Percentiles rank a stretch among this genome's conserved stretches.
Conservation (phyloP, 2,113 vertebrate species). For the Formicarius rufipectus region DNA sequence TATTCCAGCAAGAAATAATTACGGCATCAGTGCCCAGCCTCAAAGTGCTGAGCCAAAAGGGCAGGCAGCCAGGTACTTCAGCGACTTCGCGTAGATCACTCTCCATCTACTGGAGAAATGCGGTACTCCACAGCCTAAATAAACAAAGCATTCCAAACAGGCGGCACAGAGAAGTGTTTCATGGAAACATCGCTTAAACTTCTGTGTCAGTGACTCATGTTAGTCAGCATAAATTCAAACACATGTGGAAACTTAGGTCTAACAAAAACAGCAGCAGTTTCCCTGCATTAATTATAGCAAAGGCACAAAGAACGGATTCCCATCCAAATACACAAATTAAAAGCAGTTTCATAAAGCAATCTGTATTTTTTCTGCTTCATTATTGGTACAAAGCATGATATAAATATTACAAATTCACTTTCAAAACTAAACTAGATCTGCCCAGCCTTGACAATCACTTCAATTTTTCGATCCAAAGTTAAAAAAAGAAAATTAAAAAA, state of each 20-base stretch:
- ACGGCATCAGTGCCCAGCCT: fast-evolving
- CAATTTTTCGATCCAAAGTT: not conserved
- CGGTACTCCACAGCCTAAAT: not conserved
- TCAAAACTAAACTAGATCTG: not conserved
- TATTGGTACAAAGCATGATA: not conserved
- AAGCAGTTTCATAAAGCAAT: not conserved
- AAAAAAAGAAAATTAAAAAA: not conserved
- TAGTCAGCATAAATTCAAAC: not conserved
- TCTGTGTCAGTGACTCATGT: not conserved
- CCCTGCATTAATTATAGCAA: not conserved
- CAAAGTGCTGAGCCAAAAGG: not conserved
- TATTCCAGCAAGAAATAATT: not conserved
- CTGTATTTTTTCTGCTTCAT: not conserved
- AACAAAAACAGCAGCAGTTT: not conserved
- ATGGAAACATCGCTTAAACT: not conserved
- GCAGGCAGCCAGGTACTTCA: not conserved
- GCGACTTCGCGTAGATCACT: not conserved
- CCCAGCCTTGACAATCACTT: not conserved
- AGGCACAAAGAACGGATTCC: not conserved
- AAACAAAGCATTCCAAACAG: not conserved
- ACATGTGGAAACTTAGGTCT: not conserved
- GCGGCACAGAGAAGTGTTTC: not conserved
- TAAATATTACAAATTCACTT: not conserved
- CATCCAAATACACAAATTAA: not conserved
- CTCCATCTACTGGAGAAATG: conserved; percentile 42